Evolutionary conservation across 2,113 vertebrate genomes (phyloP).

Genomic region (Rhinogobius similis): DNA sequence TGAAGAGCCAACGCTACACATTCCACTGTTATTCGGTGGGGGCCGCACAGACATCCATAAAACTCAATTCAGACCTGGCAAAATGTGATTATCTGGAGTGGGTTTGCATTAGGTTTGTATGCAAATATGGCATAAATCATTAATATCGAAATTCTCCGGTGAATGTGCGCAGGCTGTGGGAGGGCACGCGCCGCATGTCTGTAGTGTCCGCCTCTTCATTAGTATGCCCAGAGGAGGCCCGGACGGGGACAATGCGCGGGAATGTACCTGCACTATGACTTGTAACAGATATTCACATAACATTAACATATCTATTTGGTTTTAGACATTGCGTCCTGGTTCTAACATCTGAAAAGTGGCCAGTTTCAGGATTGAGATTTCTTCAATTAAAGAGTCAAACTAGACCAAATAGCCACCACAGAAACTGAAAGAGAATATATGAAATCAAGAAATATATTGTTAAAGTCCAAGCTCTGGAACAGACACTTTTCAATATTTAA

Average conservation of each 20-base stretch:
- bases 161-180: conserved; percentile 55
- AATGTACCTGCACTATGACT: conserved; percentile 55
- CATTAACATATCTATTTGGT: conserved; percentile 15
- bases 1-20: conserved; percentile 51
- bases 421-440: background rate
- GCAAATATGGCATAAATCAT: conserved; percentile 80
- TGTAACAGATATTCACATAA: conserved; percentile 41
- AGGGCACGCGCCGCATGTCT: conserved; percentile 61
- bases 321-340: background rate
- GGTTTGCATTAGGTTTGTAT: conserved; percentile 81
- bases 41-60: conserved; percentile 56
- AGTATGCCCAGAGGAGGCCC: conserved; percentile 55
- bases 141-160: conserved; percentile 77
- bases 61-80: conserved; percentile 74
- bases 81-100: conserved; percentile 82
- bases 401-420: background rate
- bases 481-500: too few species aligned
- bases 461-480: too few species aligned
- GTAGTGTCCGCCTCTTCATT: conserved; percentile 64
- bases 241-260: conserved; percentile 32
- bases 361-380: too few species aligned
- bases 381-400: too few species aligned
- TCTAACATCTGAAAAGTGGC: background rate
- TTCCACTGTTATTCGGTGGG: conserved; percentile 54
- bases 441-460: too few species aligned